A percentile compares a stretch with the other conserved stretches of the same genome.
These are phyloP conservation scores for Hermaeophaga mercurialis DNA, from an alignment of 2,888 invertebrate genomes.

Conservation along the genomic window DNA sequence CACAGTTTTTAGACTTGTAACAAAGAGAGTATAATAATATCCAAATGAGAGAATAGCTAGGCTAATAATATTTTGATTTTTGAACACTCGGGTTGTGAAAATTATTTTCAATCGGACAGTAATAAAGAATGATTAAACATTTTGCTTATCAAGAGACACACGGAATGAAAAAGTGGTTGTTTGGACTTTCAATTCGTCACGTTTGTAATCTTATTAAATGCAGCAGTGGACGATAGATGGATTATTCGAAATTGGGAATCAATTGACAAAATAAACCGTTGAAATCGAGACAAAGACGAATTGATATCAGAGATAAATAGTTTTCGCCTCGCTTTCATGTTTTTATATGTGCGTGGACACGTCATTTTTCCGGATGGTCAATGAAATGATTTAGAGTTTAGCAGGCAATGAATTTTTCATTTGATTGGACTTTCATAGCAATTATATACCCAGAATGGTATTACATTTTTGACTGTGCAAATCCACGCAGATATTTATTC, in stretches of 20 bases:
- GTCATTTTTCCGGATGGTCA: constrained; percentile 43
- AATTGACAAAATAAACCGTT: constrained; percentile 18
- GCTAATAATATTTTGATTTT: too few species aligned
- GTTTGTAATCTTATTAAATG: constrained; percentile 1
- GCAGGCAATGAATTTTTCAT: constrained; percentile 13
- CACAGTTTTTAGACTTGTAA: too few species aligned
- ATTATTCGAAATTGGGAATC: constrained; percentile 10
- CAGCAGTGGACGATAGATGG: not conserved
- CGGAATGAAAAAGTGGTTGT: too few species aligned
- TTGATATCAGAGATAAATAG: constrained; percentile 25
- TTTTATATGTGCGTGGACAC: constrained; percentile 30
- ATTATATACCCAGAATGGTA: constrained; percentile 1
- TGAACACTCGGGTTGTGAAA: too few species aligned
- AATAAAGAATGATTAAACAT: too few species aligned
- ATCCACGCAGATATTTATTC: constrained; percentile 5
- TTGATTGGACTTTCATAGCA: constrained; percentile 10
- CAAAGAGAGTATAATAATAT: too few species aligned
- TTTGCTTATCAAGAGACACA: too few species aligned
- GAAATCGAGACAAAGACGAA: constrained; percentile 18
- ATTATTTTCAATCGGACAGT: too few species aligned
- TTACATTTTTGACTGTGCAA: not conserved
- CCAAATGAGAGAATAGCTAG: too few species aligned
- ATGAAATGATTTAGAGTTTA: constrained; percentile 44
- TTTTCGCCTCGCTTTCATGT: constrained; percentile 24
- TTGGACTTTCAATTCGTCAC: too few species aligned